These are phyloP conservation scores for Nestor notabilis DNA, from an alignment of 2,113 vertebrate species.

Conservation along the genomic window DNA sequence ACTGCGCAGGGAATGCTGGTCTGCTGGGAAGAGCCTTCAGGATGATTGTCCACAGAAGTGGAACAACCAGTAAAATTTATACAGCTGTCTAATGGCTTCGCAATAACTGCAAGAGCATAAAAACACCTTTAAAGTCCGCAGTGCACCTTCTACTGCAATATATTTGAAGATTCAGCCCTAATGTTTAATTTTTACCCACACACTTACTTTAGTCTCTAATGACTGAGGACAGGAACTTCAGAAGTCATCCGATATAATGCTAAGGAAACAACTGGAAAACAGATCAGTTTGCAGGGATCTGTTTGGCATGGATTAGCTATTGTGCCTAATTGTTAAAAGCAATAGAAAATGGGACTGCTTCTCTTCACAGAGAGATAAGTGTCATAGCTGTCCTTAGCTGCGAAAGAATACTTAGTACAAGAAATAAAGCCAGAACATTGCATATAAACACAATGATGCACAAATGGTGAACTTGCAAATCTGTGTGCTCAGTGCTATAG, in stretches of 20 bases:
- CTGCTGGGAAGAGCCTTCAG: neutral
- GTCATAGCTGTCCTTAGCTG: neutral
- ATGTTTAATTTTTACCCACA: neutral
- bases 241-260: neutral
- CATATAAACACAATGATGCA: neutral
- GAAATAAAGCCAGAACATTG: neutral
- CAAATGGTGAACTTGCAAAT: neutral
- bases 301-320: neutral
- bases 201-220: neutral
- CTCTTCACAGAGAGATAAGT: neutral
- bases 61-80: neutral
- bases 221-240: neutral
- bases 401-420: neutral
- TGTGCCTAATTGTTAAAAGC: neutral
- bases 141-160: neutral
- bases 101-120: accelerated
- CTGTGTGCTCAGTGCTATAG: neutral
- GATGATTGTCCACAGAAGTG: neutral
- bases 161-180: neutral
- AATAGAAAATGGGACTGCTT: neutral
- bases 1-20: accelerated
- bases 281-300: neutral
- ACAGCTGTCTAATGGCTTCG: neutral
- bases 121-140: neutral
- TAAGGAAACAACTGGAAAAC: neutral